A percentile compares a stretch with the other conserved stretches of the same genome.
phyloP scores from a whole-genome alignment of 2,797 vertebrate genomes.

The Champsocephalus esox region DNA sequence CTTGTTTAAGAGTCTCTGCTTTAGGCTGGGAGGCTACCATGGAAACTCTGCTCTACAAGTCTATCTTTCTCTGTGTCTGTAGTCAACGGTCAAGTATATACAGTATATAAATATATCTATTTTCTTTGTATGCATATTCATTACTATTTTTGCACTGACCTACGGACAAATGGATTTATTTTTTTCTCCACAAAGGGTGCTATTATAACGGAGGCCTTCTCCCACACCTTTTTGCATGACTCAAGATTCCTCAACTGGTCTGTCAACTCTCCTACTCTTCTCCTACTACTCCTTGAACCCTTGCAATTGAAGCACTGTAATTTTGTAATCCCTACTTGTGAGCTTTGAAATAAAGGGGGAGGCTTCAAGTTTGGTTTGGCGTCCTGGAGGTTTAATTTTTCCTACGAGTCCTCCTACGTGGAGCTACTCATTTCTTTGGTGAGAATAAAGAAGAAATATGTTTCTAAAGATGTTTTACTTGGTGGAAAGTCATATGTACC shows the following conservation, averaged over 20 bases:
- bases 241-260: constrained; percentile 77
- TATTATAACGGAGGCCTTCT: constrained; percentile 87
- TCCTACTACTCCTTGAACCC: constrained; percentile 76
- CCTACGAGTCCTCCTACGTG: background rate
- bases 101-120: constrained; percentile 81
- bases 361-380: constrained; percentile 74
- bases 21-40: constrained; percentile 69
- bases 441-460: background rate
- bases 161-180: constrained; percentile 83
- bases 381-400: constrained; percentile 57
- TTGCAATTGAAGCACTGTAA: constrained; percentile 84
- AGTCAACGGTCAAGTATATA: constrained; percentile 76
- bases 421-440: background rate
- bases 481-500: background rate
- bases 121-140: constrained; percentile 87
- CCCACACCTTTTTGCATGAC: constrained; percentile 87
- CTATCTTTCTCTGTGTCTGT: constrained; percentile 77
- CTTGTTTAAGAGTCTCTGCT: constrained; percentile 71
- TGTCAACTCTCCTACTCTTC: constrained; percentile 75
- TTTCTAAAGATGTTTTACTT: constrained; percentile 7
- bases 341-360: constrained; percentile 84
- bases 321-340: constrained; percentile 86
- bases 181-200: constrained; percentile 87
- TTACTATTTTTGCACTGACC: constrained; percentile 88
- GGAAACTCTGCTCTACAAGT: constrained; percentile 71